These are phyloP conservation scores for Acrobasis suavella DNA, from an alignment of 2,888 invertebrate genomes.

Conservation along the genomic window DNA sequence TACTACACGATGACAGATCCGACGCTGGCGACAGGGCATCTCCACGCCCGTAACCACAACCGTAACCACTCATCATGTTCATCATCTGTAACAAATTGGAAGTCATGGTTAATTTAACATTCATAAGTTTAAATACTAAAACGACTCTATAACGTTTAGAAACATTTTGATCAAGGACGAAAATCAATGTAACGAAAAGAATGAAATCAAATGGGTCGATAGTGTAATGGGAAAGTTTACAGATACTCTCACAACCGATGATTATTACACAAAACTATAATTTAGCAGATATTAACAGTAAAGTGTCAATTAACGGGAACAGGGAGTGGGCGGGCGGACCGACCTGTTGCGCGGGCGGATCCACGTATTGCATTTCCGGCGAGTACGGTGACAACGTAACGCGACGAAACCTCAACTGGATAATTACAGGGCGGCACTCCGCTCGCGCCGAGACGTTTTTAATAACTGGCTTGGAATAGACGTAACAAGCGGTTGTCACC, in stretches of 20 bases:
- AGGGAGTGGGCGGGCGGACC: slow-evolving; percentile 69
- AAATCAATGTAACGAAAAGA: background rate
- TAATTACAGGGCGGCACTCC: slow-evolving; percentile 82
- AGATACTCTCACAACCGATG: background rate
- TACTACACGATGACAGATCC: slow-evolving; percentile 72
- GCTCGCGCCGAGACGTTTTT: slow-evolving; percentile 83
- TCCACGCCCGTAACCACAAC: slow-evolving; percentile 74
- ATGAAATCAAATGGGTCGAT: background rate
- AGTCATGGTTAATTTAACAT: slow-evolving; percentile 23
- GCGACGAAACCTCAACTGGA: slow-evolving; percentile 73
- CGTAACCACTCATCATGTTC: slow-evolving; percentile 72
- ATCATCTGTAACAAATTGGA: slow-evolving; percentile 65
- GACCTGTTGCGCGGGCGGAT: slow-evolving; percentile 80
- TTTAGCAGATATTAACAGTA: slow-evolving; percentile 23
- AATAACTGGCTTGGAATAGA: slow-evolving; percentile 83
- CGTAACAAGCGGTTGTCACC: slow-evolving; percentile 83
- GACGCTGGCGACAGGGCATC: slow-evolving; percentile 78
- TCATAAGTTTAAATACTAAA: background rate
- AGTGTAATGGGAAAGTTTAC: background rate
- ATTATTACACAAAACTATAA: slow-evolving; percentile 12
- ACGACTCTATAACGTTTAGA: background rate
- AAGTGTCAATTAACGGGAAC: slow-evolving; percentile 45
- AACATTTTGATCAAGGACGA: background rate
- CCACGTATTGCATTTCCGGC: slow-evolving; percentile 80
- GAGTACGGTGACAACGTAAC: slow-evolving; percentile 72